Base-by-base conservation (phyloP, 2,113 vertebrate species). In the Stigmatopora nigra region DNA sequence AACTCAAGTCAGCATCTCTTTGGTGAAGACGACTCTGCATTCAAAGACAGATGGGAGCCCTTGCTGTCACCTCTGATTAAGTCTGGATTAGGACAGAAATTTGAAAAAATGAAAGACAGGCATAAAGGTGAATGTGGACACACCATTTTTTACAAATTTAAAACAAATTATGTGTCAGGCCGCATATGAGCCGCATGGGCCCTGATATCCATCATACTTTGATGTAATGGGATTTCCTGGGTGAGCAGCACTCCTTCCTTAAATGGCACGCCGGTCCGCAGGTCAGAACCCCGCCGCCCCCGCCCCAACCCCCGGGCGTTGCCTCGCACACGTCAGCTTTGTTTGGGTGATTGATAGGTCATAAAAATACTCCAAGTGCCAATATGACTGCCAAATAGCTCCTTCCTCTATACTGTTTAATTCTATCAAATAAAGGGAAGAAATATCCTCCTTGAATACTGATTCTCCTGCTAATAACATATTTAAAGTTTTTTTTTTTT, bases 191-290 rank as follows among this genome's bases (percentile, higher is more conserved):
- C 72, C 84, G 89, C 81, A 67, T 60, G 61, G 60, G 70, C 68
- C 61, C 72, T 69, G 78, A 85, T 87, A 89, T 90, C 87, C 86
- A 91, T 91, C 89, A 89, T 88, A 85, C 82, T 90, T 89, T 88
- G 85, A 76, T 79, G 80, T 90, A 90, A 90, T 90, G 74, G 86
- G 86, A 88, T 90, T 89, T 88, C 82, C 84, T 87, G 80, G 73
- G 86, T 88, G 86, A 89, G 83, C 71, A 82, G 76, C 81, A 87
- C 74, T 89, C 83, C 79, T 84, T 87, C 73, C 70, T 77, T 87
- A 86, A 90, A 89, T 89, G 89, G 89, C 89, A 88, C 71, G 51
- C 75, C 65, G 78, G 86, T 82, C 86, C 72, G 78, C 72, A 78
- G 89, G 88, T 90, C 89, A 88, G 84, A 86, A 84, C 81, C 84